Base-by-base conservation (phyloP, 2,888 invertebrate genomes). In the Galeopsomyia nigrocyanea region DNA sequence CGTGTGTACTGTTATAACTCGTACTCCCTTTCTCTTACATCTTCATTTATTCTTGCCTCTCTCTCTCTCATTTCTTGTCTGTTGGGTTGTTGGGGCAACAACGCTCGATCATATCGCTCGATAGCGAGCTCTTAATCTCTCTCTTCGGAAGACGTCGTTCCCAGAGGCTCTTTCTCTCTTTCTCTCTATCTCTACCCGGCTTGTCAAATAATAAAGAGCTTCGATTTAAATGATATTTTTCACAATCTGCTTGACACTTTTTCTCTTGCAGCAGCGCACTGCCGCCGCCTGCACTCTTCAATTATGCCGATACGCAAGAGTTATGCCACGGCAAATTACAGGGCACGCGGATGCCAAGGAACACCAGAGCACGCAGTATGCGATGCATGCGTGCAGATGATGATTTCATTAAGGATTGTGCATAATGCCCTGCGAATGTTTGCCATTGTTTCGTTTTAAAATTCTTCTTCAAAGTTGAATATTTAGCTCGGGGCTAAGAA, bases 171-270 rank as follows among this genome's bases (percentile, higher is more conserved):
- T 53, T 46, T 62, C 49, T n/a, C 26, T 62, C 26, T 9, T 21
- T 22, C 39, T 47, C 14, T 26, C 16, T 31, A n/a, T 51, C 51
- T 46, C 57, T 39, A 17, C 61, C 50, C 49, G 16, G 14, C 53
- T 17, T 68, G 63, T 70, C 62, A 62, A 56, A 69, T 71, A 71
- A 68, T 64, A 68, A 68, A 70, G 64, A 68, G 64, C 55, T 49
- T 64, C 74, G 62, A 74, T 74, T 71, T 68, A 74, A 71, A 71
- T 57, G 64, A 64, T 67, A 70, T 74, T 70, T 67, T 67, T 74
- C 68, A 70, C 50, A 67, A 67, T 74, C 50, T 55, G 19, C 55
- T 68, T 60, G 70, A 70, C 67, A 63, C 63, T 57, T 70, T 70
- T 63, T 65, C 56, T 57, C 69, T 58, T 19, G 13, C 10, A 39